Percentiles rank a stretch among this genome's conserved stretches.
phyloP scores from a whole-genome alignment of 2,888 invertebrate species.

The Agrilus biguttatus region DNA sequence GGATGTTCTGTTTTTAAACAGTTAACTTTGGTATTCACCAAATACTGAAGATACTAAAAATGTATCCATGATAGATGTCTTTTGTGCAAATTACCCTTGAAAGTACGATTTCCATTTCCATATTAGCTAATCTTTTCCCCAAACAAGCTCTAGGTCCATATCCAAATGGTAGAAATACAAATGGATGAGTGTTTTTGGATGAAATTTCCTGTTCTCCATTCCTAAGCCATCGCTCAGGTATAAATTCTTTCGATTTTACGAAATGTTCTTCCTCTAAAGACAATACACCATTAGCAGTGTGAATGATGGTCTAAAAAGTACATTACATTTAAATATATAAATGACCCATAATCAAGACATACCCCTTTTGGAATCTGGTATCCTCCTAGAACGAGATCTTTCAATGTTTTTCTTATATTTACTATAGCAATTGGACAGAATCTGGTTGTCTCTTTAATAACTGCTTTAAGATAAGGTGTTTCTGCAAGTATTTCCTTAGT shows the following conservation, averaged over 20 bases:
- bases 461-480: constrained; percentile 42
- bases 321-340: neutral
- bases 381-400: constrained; percentile 24
- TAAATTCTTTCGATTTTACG: constrained; percentile 15
- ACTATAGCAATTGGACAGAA: constrained; percentile 19
- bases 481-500: constrained; percentile 25
- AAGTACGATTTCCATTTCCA: constrained; percentile 31
- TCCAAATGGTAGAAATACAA: constrained; percentile 51
- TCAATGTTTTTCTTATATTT: constrained; percentile 15
- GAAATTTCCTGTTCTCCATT: constrained; percentile 12
- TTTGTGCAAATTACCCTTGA: constrained; percentile 14
- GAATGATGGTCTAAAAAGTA: constrained; percentile 13
- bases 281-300: constrained; percentile 7
- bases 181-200: constrained; percentile 33
- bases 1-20: too few species aligned
- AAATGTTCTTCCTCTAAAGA: constrained; percentile 7
- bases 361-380: constrained; percentile 29
- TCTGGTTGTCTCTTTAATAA: constrained; percentile 46
- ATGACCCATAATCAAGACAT: constrained; percentile 5
- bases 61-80: too few species aligned
- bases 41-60: too few species aligned
- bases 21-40: too few species aligned
- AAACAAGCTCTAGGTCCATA: constrained; percentile 53
- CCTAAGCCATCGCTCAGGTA: constrained; percentile 21
- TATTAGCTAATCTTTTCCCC: constrained; percentile 55